A percentile compares a stretch with the other conserved stretches of the same genome.
phyloP scores from a whole-genome alignment of 92 coral and sea anemone genomes.

The Isaurus tuberculatus region DNA sequence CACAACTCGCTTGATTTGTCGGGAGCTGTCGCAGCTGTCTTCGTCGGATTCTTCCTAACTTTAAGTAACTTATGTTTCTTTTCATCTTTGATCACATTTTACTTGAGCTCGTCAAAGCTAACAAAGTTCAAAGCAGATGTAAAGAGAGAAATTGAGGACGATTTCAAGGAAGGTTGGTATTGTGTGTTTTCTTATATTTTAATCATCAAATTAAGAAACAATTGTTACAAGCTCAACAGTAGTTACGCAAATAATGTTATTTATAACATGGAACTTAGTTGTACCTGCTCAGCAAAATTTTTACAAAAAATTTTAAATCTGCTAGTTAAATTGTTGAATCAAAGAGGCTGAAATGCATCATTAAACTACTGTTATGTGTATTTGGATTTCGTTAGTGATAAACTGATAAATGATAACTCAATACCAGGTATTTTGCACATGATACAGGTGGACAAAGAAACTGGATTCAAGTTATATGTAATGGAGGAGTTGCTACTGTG shows the following conservation, averaged over 20 bases:
- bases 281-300: too few species aligned
- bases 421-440: neutral
- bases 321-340: too few species aligned
- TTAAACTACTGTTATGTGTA: too few species aligned
- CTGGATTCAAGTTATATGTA: conserved; percentile 97
- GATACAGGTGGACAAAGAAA: conserved; percentile 94
- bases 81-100: conserved; percentile 78
- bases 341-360: too few species aligned
- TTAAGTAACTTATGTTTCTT: conserved; percentile 90
- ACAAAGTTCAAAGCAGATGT: conserved; percentile 89
- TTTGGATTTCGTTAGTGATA: too few species aligned
- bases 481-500: conserved; percentile 94
- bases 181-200: neutral
- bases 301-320: too few species aligned
- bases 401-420: neutral
- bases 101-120: conserved; percentile 82
- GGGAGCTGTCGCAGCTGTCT: conserved; percentile 88
- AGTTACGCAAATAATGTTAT: neutral
- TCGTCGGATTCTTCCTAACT: conserved; percentile 90
- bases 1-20: conserved; percentile 81
- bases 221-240: too few species aligned
- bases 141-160: conserved; percentile 89
- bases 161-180: conserved; percentile 92
- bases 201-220: neutral
- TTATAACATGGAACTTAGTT: neutral